Evolutionary conservation across 2,113 vertebrate genomes (phyloP), one percentile per base, ranked within the genome.

Genomic region (Phalacrocorax brasilianus): DNA sequence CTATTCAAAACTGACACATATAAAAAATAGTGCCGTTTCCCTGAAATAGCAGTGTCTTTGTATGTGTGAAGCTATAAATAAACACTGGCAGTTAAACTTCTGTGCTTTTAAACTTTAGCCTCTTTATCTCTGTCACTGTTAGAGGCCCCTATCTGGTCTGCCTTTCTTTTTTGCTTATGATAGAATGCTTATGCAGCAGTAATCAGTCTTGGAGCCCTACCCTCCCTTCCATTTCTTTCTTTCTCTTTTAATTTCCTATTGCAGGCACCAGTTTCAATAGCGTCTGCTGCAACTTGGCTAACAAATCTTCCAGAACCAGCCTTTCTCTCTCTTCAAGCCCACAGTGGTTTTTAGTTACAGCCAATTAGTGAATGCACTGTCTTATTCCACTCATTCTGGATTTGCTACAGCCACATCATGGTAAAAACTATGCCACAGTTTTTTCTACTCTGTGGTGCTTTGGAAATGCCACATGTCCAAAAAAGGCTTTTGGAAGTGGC

Each of bases 41-140:
- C 89, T 83, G 96, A 97, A 98, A 97, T 88, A 95, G 89, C 91
- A 75, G 71, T 94, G 85, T 91, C 91, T 98, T 97, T 98, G 97
- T 97, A 97, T 94, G 61, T 92, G 81, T 5, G 14, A 91, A 94
- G 95, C 87, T 94, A 97, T 98, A 98, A 98, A 97, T 97, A 98
- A 97, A 94, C 73, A 95, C 62, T 91, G 55, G 71, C 96, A 88
- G 94, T 96, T 97, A 97, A 97, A 97, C 88, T 96, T 97, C 83
- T 95, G 55, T 84, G 92, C 96, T 97, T 97, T 97, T 97, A 98
- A 97, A 97, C 92, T 94, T 97, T 95, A 66, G 53, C 88, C 70
- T 95, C 91, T 98, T 97, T 93, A 85, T 98, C 95, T 98, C 79
- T 98, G 96, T 97, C 97, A 95, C 91, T 88, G 80, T 85, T 91